Evolutionary conservation across 2,888 invertebrate species (phyloP), one percentile per base, ranked within the genome.

Genomic region (Trissoscelio sp.): DNA sequence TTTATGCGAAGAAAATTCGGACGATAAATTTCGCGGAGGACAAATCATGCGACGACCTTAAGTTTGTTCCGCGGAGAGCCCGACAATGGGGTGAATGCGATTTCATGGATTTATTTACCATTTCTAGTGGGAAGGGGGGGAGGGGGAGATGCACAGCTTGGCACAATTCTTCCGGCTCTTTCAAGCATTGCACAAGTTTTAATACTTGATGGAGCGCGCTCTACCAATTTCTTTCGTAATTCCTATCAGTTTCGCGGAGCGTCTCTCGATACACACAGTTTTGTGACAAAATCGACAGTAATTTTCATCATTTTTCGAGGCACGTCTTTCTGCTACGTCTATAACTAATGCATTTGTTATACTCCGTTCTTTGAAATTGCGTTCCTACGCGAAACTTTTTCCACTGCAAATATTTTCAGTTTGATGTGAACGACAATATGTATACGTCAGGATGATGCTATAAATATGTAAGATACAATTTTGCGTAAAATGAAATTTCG

Each of bases 121-220:
- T 67, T 80, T 80, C 22, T 9, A 48, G 24, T 18, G 75, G 31
- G 64, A n/a, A 14, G 58, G 67, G 60, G 79, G 75, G 73, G 80
- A 86, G 86, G 82, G 84, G 80, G 84, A 16, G 20, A 85, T 79
- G 83, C 86, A 83, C 84, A 84, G 85, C 86, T 84, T 83, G 84
- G 75, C 78, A 80, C 79, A 69, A 83, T 86, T 86, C 82, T 84
- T 85, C 84, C 84, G 85, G 67, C 81, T 84, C 86, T 85, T 84
- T 84, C 85, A 74, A 79, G 86, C 86, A 87, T 88, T 89, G 86
- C 85, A 86, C 84, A 88, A 89, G 85, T 88, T 88, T 89, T 87
- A 88, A 88, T 88, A 87, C 86, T 86, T 83, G 86, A 87, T 86
- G 85, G 83, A 84, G 84, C 73, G 85, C n/a, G 24, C 28, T 9